phyloP scores from a whole-genome alignment of 2,113 vertebrate genomes.

The Seriola aureovittata region DNA sequence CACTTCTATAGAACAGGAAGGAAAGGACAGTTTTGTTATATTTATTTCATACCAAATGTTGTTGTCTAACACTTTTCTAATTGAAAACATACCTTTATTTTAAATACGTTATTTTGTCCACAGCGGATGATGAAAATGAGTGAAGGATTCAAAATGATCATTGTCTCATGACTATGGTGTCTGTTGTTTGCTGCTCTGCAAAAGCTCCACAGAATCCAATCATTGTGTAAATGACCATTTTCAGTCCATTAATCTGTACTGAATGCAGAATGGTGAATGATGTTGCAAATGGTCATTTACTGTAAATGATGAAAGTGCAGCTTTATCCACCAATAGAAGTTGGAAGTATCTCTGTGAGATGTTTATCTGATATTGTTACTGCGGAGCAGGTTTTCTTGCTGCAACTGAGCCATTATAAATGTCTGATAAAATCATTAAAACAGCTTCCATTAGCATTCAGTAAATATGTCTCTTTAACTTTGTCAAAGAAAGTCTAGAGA shows the following conservation, averaged over 20 bases:
- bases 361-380: neutral
- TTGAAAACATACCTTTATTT: no score
- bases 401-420: neutral
- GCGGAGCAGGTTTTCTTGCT: neutral
- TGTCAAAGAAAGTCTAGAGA: neutral
- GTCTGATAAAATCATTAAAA: neutral
- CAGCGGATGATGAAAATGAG: no score
- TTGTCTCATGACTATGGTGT: neutral
- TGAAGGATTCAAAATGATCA: no score
- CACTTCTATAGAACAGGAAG: neutral
- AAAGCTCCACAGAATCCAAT: neutral
- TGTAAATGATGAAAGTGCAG: neutral
- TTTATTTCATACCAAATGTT: no score
- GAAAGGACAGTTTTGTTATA: no score
- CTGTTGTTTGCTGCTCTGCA: neutral
- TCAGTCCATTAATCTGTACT: neutral
- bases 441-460: neutral
- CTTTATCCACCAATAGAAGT: neutral
- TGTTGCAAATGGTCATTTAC: neutral
- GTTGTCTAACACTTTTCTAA: no score
- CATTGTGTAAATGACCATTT: neutral
- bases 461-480: conserved; percentile 8
- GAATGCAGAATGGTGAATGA: neutral
- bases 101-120: no score
- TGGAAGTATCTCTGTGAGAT: neutral